phyloP scores from a whole-genome alignment of 2,888 invertebrate genomes.

The Stratiomys singularior region DNA sequence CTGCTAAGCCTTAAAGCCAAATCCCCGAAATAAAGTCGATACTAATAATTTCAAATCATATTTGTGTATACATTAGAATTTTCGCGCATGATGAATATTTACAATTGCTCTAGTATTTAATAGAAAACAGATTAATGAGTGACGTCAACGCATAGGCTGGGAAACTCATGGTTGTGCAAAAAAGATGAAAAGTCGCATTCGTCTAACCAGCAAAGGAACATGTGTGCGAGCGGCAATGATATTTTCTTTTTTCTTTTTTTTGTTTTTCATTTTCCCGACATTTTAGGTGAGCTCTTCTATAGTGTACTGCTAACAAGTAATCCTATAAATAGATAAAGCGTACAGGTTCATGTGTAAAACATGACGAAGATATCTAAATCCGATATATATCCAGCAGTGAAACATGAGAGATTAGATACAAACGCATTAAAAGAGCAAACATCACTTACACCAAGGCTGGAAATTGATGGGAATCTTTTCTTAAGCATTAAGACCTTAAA shows the following conservation, averaged over 20 bases:
- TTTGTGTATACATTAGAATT: not conserved
- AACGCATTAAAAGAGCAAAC: not conserved
- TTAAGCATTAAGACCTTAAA: constrained; percentile 59
- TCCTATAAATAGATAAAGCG: constrained; percentile 50
- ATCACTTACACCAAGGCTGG: constrained; percentile 68
- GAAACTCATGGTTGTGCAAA: not conserved
- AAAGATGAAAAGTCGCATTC: not conserved
- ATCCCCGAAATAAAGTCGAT: not conserved
- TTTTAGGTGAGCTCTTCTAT: constrained; percentile 44
- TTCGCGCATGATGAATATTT: not conserved
- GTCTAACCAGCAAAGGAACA: not conserved
- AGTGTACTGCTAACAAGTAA: constrained; percentile 43
- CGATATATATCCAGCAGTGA: constrained; percentile 3
- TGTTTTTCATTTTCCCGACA: not conserved
- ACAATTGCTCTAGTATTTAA: not conserved
- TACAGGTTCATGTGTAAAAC: constrained; percentile 31
- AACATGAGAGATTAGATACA: not conserved
- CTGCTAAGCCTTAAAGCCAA: not conserved
- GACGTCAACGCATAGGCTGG: constrained; percentile 1
- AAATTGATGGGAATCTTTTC: constrained; percentile 68
- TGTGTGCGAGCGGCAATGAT: not conserved
- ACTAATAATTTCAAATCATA: not conserved
- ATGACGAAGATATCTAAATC: constrained; percentile 20
- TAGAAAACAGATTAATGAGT: constrained; percentile 14
- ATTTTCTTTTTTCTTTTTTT: no score